Conservation (phyloP, 2,113 vertebrate genomes). For the Eurystomus gularis region DNA sequence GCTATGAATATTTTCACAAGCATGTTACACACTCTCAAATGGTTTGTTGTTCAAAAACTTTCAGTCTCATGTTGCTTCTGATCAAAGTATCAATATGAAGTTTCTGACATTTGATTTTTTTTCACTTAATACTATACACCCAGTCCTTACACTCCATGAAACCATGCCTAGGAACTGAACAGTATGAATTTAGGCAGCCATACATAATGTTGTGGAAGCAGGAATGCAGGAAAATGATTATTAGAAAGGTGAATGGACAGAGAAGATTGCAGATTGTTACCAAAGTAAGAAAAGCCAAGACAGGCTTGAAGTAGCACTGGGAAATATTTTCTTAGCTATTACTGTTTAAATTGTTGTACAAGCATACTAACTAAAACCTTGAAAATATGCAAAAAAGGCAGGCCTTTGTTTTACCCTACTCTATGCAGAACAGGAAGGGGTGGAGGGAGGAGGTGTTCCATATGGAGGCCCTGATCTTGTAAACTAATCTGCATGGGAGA, state of each 20-base stretch:
- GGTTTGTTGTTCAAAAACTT: conserved; percentile 81
- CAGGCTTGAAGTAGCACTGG: background rate
- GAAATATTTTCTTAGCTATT: background rate
- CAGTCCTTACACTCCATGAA: background rate
- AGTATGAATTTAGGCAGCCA: background rate
- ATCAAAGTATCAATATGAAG: conserved; percentile 67
- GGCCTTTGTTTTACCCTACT: conserved; percentile 3
- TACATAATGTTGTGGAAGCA: background rate
- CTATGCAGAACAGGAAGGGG: background rate
- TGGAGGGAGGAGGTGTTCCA: conserved; percentile 36
- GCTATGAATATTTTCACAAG: conserved; percentile 84
- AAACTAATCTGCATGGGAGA: conserved; percentile 51
- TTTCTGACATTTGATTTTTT: conserved; percentile 46
- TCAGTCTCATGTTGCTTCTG: conserved; percentile 65
- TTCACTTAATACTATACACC: background rate
- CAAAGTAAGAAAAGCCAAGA: background rate
- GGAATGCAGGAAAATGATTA: background rate
- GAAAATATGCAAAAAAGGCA: background rate
- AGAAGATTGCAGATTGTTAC: background rate
- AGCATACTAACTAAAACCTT: background rate
- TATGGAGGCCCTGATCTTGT: conserved; percentile 40
- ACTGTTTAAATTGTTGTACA: background rate
- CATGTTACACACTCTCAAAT: conserved; percentile 78
- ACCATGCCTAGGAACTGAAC: background rate
- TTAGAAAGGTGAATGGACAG: background rate